These are phyloP conservation scores for Oscheius sp. DNA, from an alignment of 2,888 invertebrate species.

Conservation along the genomic window DNA sequence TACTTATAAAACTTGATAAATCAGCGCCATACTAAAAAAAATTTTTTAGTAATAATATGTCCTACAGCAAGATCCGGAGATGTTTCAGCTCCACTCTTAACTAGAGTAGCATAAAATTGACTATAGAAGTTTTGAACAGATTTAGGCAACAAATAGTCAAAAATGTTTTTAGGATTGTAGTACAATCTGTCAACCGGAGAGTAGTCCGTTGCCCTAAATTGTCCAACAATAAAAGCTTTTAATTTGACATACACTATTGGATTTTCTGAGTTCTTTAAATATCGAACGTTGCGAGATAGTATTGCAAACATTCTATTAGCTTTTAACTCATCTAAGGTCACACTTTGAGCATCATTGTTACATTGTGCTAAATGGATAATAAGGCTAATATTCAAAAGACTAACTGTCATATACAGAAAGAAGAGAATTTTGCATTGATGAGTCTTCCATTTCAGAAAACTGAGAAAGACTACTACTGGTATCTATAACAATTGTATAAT, in stretches of 20 bases:
- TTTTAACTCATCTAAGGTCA: neutral
- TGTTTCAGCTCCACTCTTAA: neutral
- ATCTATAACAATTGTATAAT: neutral
- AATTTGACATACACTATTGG: neutral
- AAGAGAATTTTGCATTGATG: neutral
- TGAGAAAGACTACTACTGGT: neutral
- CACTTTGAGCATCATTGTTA: neutral
- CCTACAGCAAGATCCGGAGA: neutral
- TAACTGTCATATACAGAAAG: neutral
- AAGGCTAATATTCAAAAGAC: neutral
- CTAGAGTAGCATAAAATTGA: neutral
- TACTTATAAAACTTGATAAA: neutral
- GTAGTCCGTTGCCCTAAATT: neutral
- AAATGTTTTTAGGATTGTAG: slow-evolving; percentile 3
- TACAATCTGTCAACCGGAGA: slow-evolving; percentile 15
- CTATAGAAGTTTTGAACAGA: neutral
- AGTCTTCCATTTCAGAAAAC: neutral
- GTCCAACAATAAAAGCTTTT: too few species aligned
- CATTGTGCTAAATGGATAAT: neutral
- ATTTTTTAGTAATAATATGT: neutral
- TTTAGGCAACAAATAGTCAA: neutral
- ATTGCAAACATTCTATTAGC: neutral
- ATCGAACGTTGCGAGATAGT: slow-evolving; percentile 6
- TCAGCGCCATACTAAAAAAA: neutral
- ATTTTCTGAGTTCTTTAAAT: neutral